Evolutionary conservation across 2,113 vertebrate genomes (phyloP).

Genomic region (Cettia cetti): DNA sequence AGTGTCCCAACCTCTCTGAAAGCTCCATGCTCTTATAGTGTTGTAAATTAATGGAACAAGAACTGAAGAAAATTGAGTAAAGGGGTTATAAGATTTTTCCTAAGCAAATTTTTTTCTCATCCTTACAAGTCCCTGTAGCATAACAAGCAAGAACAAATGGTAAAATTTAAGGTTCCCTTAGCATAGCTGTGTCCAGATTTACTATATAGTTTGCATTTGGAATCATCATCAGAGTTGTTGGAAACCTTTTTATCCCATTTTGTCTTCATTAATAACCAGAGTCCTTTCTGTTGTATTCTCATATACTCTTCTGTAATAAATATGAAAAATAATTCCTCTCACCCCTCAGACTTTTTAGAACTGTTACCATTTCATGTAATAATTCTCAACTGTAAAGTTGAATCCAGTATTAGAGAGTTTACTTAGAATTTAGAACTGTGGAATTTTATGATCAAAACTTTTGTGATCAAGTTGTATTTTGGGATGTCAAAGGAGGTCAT

Average conservation of each 20-base stretch:
- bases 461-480: not conserved
- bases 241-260: not conserved
- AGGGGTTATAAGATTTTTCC: not conserved
- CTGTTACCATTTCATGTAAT: not conserved
- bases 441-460: not conserved
- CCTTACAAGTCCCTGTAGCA: not conserved
- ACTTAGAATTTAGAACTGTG: not conserved
- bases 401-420: not conserved
- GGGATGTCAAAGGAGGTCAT: not conserved
- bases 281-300: not conserved
- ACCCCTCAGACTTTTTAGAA: not conserved
- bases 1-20: not conserved
- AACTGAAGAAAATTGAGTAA: not conserved
- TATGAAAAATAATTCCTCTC: not conserved
- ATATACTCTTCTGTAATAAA: not conserved
- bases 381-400: not conserved
- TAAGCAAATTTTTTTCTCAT: not conserved
- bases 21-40: not conserved
- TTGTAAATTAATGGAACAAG: not conserved
- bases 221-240: not conserved
- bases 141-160: not conserved
- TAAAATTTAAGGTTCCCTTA: not conserved
- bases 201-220: not conserved
- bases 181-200: not conserved
- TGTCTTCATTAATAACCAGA: not conserved